A percentile compares a stretch with the other conserved stretches of the same genome.
Conservation (phyloP, 2,113 vertebrate genomes). For the Montifringilla adamsi region DNA sequence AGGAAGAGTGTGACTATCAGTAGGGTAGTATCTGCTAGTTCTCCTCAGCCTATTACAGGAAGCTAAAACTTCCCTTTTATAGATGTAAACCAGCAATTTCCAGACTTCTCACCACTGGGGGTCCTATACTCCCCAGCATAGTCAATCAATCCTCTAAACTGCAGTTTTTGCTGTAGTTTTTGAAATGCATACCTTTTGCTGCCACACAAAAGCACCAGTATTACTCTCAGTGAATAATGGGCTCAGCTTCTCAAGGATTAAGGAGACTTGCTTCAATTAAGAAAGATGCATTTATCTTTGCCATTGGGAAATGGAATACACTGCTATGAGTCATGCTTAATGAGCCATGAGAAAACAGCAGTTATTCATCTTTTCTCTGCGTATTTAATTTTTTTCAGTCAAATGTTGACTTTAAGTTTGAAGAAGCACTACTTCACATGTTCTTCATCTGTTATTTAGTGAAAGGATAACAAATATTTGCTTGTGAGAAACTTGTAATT, state of each 20-base stretch:
- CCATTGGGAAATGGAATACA: constrained; percentile 15
- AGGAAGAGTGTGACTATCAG: not conserved
- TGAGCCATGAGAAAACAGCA: constrained; percentile 11
- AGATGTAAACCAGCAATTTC: not conserved
- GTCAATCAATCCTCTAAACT: not conserved
- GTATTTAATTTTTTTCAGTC: not conserved
- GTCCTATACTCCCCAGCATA: not conserved
- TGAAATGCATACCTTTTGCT: not conserved
- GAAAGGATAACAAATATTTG: not conserved
- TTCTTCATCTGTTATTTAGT: not conserved
- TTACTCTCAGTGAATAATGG: not conserved
- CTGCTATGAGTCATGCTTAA: not conserved
- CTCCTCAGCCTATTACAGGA: not conserved
- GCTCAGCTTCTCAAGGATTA: not conserved
- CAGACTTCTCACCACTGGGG: not conserved
- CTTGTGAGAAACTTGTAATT: not conserved
- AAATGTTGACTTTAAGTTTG: not conserved
- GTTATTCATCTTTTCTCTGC: not conserved
- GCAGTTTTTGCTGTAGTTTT: not conserved
- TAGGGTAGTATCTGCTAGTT: not conserved
- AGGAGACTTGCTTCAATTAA: constrained; percentile 33
- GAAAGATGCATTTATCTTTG: constrained; percentile 47
- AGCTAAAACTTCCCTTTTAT: not conserved
- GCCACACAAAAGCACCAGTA: not conserved
- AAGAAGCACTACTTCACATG: not conserved